Base-by-base conservation (phyloP, 2,888 invertebrate genomes). In the Heliothis peltigera region DNA sequence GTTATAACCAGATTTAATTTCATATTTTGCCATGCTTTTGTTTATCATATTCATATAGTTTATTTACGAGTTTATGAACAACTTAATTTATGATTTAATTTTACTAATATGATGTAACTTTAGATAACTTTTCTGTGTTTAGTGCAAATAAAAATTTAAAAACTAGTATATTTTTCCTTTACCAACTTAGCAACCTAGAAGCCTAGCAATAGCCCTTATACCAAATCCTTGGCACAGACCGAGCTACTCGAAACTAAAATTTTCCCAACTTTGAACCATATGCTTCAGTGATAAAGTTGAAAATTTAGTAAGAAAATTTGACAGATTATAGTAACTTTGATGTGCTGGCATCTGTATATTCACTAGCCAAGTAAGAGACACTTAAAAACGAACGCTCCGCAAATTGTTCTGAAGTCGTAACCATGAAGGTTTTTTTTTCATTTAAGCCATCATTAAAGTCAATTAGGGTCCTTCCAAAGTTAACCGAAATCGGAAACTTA, bases 61-160 rank as follows among this genome's bases (percentile, higher is more conserved):
- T 22, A 43, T 55, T 53, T 66, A 52, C 17, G 19, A 58, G 39
- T 47, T 75, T 53, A 56, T 56, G 15, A 6, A 7, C 42, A 56
- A 72, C 19, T 57, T 56, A 39, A 60, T 56, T 54, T 59, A 61
- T 43, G 67, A 60, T 7, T 18, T 46, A 55, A 49, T 51, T 61
- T 63, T 63, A 63, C n/a, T 42, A 17, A 52, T 57, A 73, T 21
- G 54, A 53, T 58, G 42, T 52, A 74, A 64, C 53, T 76, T 67
- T 65, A 54, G 17, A 62, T 51, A 66, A 58, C 42, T 71, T 62
- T 75, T 60, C 51, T 46, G 77, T 66, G 47, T 10, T 47, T 52
- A 53, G n/a, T 77, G 17, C 42, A 21, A 75, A 61, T 73, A 75
- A 67, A 73, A 10, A 7, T 17, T 43, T 17, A 21, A 46, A 54